These are phyloP conservation scores for Lagopus leucura DNA, from an alignment of 2,113 vertebrate species.

Conservation along the genomic window DNA sequence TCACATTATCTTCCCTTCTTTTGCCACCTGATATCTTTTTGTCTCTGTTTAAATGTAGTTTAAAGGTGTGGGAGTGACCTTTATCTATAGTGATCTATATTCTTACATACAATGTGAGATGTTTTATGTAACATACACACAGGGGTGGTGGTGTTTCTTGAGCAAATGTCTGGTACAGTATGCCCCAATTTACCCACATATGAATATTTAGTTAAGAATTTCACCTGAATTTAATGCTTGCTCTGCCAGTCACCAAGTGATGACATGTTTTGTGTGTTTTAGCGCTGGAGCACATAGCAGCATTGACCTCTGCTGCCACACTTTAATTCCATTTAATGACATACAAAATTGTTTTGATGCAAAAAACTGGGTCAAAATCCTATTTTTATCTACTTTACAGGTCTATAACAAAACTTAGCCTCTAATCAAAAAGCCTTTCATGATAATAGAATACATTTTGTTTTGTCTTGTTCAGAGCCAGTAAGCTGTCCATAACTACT, in stretches of 20 bases:
- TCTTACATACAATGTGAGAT: background rate
- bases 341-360: background rate
- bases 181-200: background rate
- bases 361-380: background rate
- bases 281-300: background rate
- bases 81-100: background rate
- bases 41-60: conserved; percentile 26
- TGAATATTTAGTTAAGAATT: background rate
- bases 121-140: background rate
- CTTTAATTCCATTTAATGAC: background rate
- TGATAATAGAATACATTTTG: background rate
- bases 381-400: background rate
- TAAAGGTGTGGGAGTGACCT: conserved; percentile 16
- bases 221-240: background rate
- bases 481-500: background rate
- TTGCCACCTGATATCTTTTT: background rate
- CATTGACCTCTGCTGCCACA: background rate
- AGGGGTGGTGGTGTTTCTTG: background rate
- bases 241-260: background rate
- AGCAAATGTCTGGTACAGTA: background rate
- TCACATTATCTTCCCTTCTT: conserved; percentile 25
- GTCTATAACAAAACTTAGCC: background rate
- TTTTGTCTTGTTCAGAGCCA: background rate
- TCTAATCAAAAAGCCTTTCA: background rate
- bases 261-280: background rate